Evolutionary conservation across 2,888 invertebrate species (phyloP), one percentile per base, ranked within the genome.

Genomic region (Metalampra italica): DNA sequence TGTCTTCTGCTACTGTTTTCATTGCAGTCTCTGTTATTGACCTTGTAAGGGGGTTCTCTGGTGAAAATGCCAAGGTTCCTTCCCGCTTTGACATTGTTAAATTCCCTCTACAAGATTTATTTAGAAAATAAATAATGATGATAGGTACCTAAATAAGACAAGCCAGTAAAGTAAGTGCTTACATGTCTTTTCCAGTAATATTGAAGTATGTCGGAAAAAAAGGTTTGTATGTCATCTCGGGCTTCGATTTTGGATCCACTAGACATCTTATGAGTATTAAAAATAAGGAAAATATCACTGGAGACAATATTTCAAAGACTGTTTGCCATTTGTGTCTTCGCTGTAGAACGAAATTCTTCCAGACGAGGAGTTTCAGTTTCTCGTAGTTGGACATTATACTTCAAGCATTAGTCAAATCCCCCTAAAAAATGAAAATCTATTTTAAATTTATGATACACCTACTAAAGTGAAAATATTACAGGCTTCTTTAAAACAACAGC

Each of bases 271-370:
- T 92, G 29, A 94, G 64, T 49, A 96, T 93, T 61, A 96, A 79
- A 56, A 96, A 89, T 46, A 93, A 70, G 9, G 93, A 91, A 78
- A 95, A 94, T 58, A 94, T 71, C 36, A 93, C 92, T 49, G 95
- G 95, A 46, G 93, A 87, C 32, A 92, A 68, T 56, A 96, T 90
- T 83, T 96, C 96, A 57, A 95, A 84, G 7, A 91, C 50, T 5
- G 95, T 93, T 77, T 94, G 93, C 65, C 92, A 78, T 72, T 93
- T 93, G 78, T 94, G 94, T 58, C 95, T 90, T 78, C 91, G 93
- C 84, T 96, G 95, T 9, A 96, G 86, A 9, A 93, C 77, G 87
- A 93, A 93, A 75, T 96, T 96, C 78, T 96, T 96, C 96, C 96
- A 96, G 61, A 95, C 83, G 9, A 96, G 89, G 44, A 96, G 90